Conservation (phyloP, 1,140 invertebrate genomes). For the Zophobas morio region DNA sequence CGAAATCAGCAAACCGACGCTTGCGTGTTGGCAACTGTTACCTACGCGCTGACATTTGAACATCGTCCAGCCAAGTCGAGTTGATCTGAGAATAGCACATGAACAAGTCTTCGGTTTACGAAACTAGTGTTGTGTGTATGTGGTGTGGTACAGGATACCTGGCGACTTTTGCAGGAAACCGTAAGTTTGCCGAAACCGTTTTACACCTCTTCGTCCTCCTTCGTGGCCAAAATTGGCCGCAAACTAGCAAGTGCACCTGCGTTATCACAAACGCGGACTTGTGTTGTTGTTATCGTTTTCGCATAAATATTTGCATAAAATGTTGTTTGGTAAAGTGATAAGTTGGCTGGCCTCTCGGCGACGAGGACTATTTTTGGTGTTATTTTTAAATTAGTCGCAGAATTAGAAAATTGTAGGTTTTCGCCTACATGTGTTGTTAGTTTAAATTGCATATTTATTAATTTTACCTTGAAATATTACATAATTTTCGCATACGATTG, state of each 20-base stretch:
- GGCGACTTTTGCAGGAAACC: slow-evolving; percentile 35
- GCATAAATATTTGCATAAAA: slow-evolving; percentile 10
- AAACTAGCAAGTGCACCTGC: neutral
- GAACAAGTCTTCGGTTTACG: slow-evolving; percentile 41
- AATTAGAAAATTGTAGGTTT: slow-evolving; percentile 22
- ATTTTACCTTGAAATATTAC: slow-evolving; percentile 47
- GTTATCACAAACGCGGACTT: neutral
- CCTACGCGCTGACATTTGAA: slow-evolving; percentile 57
- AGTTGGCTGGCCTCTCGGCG: neutral
- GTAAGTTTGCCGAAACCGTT: slow-evolving; percentile 12
- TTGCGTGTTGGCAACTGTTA: slow-evolving; percentile 13
- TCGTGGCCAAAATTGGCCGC: neutral
- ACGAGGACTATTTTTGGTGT: neutral
- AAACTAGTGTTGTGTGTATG: slow-evolving; percentile 49
- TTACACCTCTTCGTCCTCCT: neutral
- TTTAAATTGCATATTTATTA: slow-evolving; percentile 36
- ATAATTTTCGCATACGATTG: slow-evolving; percentile 30
- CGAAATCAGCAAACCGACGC: slow-evolving; percentile 36
- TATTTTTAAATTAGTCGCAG: slow-evolving; percentile 1
- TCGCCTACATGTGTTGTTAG: slow-evolving; percentile 21
- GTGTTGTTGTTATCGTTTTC: neutral
- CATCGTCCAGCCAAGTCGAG: slow-evolving; percentile 47
- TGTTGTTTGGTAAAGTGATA: slow-evolving; percentile 5
- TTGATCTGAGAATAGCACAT: slow-evolving; percentile 52
- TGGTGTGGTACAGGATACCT: slow-evolving; percentile 50